Conservation (phyloP, 2,797 vertebrate genomes). For the Melanogrammus aeglefinus region DNA sequence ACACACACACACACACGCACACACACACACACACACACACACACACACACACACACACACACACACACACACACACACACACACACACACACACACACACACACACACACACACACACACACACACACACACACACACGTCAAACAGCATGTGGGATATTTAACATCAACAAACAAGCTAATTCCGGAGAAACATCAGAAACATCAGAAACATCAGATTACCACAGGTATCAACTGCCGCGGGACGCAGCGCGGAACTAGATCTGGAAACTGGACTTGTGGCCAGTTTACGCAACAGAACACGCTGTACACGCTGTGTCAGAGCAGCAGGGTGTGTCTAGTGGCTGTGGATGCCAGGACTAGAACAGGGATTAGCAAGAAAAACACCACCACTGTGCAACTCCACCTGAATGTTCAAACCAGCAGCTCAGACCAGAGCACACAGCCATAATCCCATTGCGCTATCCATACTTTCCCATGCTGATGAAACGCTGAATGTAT, state of each 20-base stretch:
- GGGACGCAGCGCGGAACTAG: too few relatives aligned
- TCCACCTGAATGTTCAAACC: neutral
- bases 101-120: slow-evolving; percentile 7
- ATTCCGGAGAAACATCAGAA: too few relatives aligned
- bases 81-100: neutral
- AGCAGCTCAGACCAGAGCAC: neutral
- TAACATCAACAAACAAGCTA: neutral
- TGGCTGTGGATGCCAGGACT: too few relatives aligned
- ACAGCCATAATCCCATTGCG: too few relatives aligned
- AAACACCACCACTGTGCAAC: too few relatives aligned
- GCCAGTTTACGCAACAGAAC: too few relatives aligned
- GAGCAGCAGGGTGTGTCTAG: too few relatives aligned
- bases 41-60: neutral
- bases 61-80: neutral
- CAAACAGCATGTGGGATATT: neutral
- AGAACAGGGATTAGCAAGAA: too few relatives aligned
- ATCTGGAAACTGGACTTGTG: too few relatives aligned
- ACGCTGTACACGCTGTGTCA: too few relatives aligned
- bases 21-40: slow-evolving; percentile 8
- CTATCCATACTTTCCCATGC: too few relatives aligned
- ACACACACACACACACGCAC: neutral
- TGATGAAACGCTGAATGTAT: neutral
- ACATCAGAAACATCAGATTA: neutral
- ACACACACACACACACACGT: slow-evolving; percentile 9
- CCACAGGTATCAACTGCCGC: too few relatives aligned